Conservation (phyloP, 1,140 invertebrate species). For the Physella acuta region DNA sequence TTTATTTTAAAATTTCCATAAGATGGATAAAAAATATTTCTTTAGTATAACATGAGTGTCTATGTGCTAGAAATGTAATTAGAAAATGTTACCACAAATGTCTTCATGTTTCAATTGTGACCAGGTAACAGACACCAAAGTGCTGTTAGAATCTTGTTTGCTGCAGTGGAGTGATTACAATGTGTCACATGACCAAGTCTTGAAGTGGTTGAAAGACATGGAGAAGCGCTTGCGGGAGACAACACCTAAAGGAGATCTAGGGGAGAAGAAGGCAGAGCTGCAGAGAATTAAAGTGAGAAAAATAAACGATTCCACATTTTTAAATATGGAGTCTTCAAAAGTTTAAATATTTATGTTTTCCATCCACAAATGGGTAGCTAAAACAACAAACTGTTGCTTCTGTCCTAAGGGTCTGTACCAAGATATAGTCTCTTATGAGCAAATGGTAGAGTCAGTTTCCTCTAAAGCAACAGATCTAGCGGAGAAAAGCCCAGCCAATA, state of each 20-base stretch:
- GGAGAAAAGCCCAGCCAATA: constrained; percentile 80
- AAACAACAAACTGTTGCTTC: too few relatives aligned
- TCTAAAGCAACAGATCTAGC: constrained; percentile 84
- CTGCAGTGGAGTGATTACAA: constrained; percentile 65
- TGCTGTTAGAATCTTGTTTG: constrained; percentile 86
- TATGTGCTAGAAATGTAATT: too few relatives aligned
- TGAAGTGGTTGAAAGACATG: constrained; percentile 93
- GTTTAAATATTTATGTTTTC: neutral
- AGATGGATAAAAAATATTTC: too few relatives aligned
- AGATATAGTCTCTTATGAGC: constrained; percentile 86
- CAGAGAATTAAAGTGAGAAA: constrained; percentile 77
- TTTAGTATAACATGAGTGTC: too few relatives aligned
- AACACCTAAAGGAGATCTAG: constrained; percentile 72
- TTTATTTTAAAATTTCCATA: too few relatives aligned
- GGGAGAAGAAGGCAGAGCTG: constrained; percentile 86
- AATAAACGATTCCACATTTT: neutral
- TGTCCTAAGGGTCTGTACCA: constrained; percentile 75
- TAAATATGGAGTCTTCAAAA: neutral
- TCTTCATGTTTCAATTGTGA: too few relatives aligned
- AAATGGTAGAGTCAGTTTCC: constrained; percentile 87
- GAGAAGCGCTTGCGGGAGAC: constrained; percentile 70
- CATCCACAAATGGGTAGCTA: neutral
- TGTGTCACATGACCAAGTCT: constrained; percentile 85
- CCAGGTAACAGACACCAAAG: constrained; percentile 82
- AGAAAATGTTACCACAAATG: too few relatives aligned